phyloP scores from a whole-genome alignment of 2,888 invertebrate species.

The Ypsolopha scabrella region DNA sequence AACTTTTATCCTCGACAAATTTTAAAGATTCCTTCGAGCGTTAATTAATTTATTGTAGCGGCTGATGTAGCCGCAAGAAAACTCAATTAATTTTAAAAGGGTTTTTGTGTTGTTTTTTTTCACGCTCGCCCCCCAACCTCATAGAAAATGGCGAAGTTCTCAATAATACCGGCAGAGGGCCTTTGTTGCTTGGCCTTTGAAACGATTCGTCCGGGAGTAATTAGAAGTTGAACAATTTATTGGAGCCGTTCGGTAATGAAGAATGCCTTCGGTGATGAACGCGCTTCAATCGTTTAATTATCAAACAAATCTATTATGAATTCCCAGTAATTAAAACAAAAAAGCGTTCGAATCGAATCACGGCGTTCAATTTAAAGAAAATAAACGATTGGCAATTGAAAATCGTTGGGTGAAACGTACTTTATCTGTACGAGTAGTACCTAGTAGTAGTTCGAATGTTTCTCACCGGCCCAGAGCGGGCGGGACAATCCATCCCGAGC shows the following conservation, averaged over 20 bases:
- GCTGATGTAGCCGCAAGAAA: slow-evolving; percentile 66
- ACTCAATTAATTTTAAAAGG: slow-evolving; percentile 72
- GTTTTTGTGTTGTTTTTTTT: slow-evolving; percentile 67
- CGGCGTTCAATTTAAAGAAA: not conserved
- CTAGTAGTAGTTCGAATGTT: slow-evolving; percentile 1
- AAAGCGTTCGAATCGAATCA: not conserved
- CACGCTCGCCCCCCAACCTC: slow-evolving; percentile 36
- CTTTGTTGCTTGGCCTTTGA: slow-evolving; percentile 47
- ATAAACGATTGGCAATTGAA: not conserved
- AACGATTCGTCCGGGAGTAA: slow-evolving; percentile 44
- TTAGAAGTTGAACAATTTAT: slow-evolving; percentile 59
- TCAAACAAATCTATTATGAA: slow-evolving; percentile 1
- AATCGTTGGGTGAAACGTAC: not conserved
- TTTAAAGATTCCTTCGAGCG: slow-evolving; percentile 66
- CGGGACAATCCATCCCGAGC: slow-evolving; percentile 23
- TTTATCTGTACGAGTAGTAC: no score
- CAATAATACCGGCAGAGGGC: slow-evolving; percentile 37
- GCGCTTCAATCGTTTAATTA: not conserved
- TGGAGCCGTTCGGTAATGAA: slow-evolving; percentile 19
- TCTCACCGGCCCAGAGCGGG: slow-evolving; percentile 7
- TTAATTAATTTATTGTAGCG: slow-evolving; percentile 69
- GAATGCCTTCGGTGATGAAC: slow-evolving; percentile 11
- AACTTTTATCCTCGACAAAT: slow-evolving; percentile 67
- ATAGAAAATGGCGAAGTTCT: slow-evolving; percentile 47
- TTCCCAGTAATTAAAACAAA: not conserved